Conservation (phyloP, 2,797 vertebrate genomes). For the Gambusia yucatana region DNA sequence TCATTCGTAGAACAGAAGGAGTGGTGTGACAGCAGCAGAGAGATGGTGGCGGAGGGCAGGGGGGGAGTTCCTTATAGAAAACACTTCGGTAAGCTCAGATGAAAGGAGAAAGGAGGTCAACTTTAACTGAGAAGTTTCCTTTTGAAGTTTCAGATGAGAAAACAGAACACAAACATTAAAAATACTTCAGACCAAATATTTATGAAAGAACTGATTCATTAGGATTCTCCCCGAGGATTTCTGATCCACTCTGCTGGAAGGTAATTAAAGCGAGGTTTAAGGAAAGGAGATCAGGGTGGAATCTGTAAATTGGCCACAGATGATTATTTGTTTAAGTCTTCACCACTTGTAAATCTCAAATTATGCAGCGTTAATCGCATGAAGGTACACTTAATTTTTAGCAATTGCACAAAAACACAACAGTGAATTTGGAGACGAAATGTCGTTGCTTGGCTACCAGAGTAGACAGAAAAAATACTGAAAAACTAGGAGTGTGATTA, state of each 20-base stretch:
- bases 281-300: not conserved
- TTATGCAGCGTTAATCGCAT: not conserved
- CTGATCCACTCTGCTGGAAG: not conserved
- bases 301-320: not conserved
- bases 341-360: not conserved
- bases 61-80: not conserved
- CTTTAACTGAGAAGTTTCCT: not conserved
- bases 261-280: not conserved
- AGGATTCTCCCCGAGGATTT: not conserved
- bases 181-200: not conserved
- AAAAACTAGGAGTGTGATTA: too few species aligned
- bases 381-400: too few species aligned
- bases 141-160: not conserved
- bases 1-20: slow-evolving; percentile 47
- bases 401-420: too few species aligned
- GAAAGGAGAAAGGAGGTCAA: not conserved
- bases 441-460: too few species aligned
- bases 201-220: not conserved
- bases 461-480: too few species aligned
- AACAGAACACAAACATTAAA: not conserved
- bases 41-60: rapidly evolving
- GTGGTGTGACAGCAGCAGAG: slow-evolving; percentile 17
- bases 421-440: too few species aligned
- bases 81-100: not conserved
- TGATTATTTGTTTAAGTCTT: not conserved